Percentiles rank a stretch among this genome's conserved stretches.
phyloP scores from a whole-genome alignment of 2,888 invertebrate species.

The Lasiommata megera region DNA sequence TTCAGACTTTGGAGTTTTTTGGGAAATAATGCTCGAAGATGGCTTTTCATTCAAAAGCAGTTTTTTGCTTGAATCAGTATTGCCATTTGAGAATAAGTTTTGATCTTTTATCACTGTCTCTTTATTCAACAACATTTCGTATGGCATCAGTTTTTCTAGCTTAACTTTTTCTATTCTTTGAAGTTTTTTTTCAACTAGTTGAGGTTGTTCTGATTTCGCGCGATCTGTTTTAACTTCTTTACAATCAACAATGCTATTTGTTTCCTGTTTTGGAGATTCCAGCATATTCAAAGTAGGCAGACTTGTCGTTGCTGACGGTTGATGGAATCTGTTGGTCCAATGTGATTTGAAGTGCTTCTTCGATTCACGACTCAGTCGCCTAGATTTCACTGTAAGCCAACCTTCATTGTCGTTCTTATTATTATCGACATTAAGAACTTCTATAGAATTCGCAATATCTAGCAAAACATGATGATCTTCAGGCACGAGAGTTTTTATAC shows the following conservation, averaged over 20 bases:
- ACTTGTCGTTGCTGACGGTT: conserved; percentile 91
- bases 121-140: conserved; percentile 1
- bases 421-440: conserved; percentile 70
- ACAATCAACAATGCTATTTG: conserved; percentile 46
- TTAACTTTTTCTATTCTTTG: conserved; percentile 14
- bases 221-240: conserved; percentile 48
- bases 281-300: conserved; percentile 86
- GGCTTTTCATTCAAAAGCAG: background rate
- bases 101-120: background rate
- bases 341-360: conserved; percentile 84
- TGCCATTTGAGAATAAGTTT: background rate
- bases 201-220: conserved; percentile 68
- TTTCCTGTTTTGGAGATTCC: conserved; percentile 72
- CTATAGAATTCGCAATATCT: conserved; percentile 66
- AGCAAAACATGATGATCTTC: conserved; percentile 52
- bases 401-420: conserved; percentile 83
- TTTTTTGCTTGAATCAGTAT: background rate
- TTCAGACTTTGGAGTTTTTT: conserved; percentile 35
- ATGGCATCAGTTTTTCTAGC: background rate
- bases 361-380: conserved; percentile 81
- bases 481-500: conserved; percentile 73
- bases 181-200: conserved; percentile 34
- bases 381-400: conserved; percentile 94
- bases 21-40: background rate
- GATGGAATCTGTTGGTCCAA: conserved; percentile 89